Conservation (phyloP, 2,888 invertebrate species). For the Diadegma fenestrale region DNA sequence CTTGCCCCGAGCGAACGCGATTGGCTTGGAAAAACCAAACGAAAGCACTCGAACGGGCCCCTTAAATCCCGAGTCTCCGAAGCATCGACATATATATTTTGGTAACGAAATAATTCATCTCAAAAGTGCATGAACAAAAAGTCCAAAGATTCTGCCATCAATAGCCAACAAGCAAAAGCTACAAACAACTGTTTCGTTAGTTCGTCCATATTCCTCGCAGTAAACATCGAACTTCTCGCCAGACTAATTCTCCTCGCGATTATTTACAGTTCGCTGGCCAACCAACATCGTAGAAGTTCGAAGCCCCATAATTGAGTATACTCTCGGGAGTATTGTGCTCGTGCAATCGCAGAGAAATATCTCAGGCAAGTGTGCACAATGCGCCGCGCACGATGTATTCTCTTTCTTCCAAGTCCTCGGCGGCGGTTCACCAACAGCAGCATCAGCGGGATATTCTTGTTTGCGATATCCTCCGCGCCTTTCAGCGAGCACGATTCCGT, state of each 20-base stretch:
- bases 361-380: conserved; percentile 26
- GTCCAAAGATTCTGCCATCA: background rate
- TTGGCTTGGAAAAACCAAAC: conserved; percentile 8
- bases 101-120: background rate
- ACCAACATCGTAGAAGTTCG: background rate
- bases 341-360: conserved; percentile 19
- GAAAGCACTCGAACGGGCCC: background rate
- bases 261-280: background rate
- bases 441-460: conserved; percentile 55
- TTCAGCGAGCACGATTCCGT: background rate
- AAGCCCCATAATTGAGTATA: conserved; percentile 11
- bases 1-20: conserved; percentile 26
- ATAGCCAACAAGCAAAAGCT: background rate
- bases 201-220: background rate
- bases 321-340: conserved; percentile 40
- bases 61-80: conserved; percentile 31
- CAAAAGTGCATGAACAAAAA: background rate
- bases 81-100: background rate
- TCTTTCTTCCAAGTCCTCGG: conserved; percentile 6
- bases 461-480: conserved; percentile 35
- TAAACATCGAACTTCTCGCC: background rate
- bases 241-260: background rate
- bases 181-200: background rate
- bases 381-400: background rate
- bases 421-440: conserved; percentile 20